Evolutionary conservation across 2,113 vertebrate genomes (phyloP), one percentile per base, ranked within the genome.

Genomic region (Entelurus aequoreus): DNA sequence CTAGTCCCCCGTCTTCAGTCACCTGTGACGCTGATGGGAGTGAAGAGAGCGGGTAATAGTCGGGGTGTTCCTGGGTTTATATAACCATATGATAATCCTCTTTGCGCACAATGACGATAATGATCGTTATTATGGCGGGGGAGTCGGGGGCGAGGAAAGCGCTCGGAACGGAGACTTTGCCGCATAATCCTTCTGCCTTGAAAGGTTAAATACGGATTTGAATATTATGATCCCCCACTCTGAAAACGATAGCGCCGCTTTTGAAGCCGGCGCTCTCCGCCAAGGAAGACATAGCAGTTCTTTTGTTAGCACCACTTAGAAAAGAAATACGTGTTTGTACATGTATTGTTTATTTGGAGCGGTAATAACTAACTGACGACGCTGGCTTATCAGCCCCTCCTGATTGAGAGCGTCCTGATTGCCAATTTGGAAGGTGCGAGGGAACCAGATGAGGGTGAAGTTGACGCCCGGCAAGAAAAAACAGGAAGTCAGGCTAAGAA

Each of bases 131-230:
- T 90, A 89, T 90, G 78, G 86, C 84, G 85, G 77, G 79, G 75
- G 83, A 89, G 87, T 84, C 85, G 77, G 86, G 87, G 86, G 84
- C 74, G 64, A 86, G 77, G 76, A 86, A 87, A 86, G 76, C 49
- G 79, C 82, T 79, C 57, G 72, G 80, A 90, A 88, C 83, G 74
- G 81, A 90, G 84, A 86, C 85, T 90, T 88, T 89, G 79, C 82
- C 67, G 78, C 78, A 88, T 90, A 90, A 90, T 90, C 89, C 87
- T 76, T 63, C 82, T 78, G 83, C 84, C 82, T 87, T 87, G 84
- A 89, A 90, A 90, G 89, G 87, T 90, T 90, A 89, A 90, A 90
- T 84, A 88, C 82, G 75, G 84, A 90, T 90, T 91, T 91, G 80
- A 90, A 89, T 89, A 89, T 87, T 88, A 87, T 87, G 86, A 87